phyloP scores from a whole-genome alignment of 2,888 invertebrate species.

The Erebia epiphron region DNA sequence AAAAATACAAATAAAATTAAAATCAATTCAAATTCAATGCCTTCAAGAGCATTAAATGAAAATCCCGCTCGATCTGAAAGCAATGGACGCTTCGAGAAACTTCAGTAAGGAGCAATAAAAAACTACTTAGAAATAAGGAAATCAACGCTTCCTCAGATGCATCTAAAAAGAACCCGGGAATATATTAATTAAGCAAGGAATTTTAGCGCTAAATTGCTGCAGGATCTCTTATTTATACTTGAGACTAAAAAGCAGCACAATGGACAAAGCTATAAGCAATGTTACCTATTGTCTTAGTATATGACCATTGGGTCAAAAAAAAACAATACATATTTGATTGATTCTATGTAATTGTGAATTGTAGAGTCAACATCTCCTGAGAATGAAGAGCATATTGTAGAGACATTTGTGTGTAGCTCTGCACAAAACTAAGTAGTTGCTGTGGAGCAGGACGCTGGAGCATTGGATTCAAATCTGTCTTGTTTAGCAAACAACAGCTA shows the following conservation, averaged over 20 bases:
- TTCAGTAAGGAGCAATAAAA: constrained; percentile 32
- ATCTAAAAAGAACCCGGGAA: constrained; percentile 40
- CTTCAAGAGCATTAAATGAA: constrained; percentile 9
- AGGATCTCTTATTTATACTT: constrained; percentile 65
- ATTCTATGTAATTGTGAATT: too few relatives aligned
- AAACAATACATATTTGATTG: too few relatives aligned
- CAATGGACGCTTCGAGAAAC: constrained; percentile 9
- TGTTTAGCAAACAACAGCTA: too few relatives aligned
- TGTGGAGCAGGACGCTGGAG: too few relatives aligned
- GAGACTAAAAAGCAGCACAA: constrained; percentile 44
- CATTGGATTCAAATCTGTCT: too few relatives aligned
- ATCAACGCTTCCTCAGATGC: constrained; percentile 43
- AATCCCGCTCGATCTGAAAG: constrained; percentile 12
- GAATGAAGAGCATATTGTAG: too few relatives aligned
- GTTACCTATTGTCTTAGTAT: background rate
- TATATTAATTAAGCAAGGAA: constrained; percentile 67
- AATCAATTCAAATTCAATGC: constrained; percentile 14
- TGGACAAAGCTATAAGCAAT: background rate
- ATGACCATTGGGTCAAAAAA: background rate
- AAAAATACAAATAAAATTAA: constrained; percentile 12
- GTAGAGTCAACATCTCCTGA: too few relatives aligned
- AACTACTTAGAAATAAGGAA: constrained; percentile 48
- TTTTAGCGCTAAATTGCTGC: constrained; percentile 55
- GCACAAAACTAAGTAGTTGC: too few relatives aligned
- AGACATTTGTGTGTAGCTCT: too few relatives aligned